Base-by-base conservation (phyloP, 2,888 invertebrate species). In the Hypomecis punctinalis region DNA sequence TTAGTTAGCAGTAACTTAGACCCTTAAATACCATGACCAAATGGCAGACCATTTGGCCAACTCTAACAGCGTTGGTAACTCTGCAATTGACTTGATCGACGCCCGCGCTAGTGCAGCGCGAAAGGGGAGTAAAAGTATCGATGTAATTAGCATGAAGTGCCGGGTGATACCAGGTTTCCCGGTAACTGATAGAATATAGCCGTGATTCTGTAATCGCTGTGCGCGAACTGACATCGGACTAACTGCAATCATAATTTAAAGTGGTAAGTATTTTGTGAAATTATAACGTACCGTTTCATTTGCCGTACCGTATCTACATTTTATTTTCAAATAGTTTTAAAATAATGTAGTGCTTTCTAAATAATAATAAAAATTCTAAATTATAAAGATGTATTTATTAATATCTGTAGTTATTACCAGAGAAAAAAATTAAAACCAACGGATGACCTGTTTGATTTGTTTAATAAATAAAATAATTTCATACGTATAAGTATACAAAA, bases 61-160 rank as follows among this genome's bases (percentile, higher is more conserved):
- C 33, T 42, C 11, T 40, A 40, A 33, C 9, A 5, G 6, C 40
- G 40, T 42, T 42, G 23, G 23, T 23, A 4, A 11, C n/a, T 37
- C 10, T 42, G 52, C 78, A 78, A 78, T 78, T 77, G 79, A 72
- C 71, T 76, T 72, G 73, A 80, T 80, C 75, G 78, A 76, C 67
- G 64, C 60, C 65, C 69, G 74, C 62, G 66, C 73, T 73, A 76
- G 55, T 78, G 74, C 74, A 71, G 77, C 66, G 78, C 71, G 72
- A 78, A 79, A 77, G 76, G 69, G 78, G 76, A 74, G 79, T 76
- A 63, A 63, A 70, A 77, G 73, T 71, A 69, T 61, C 62, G 56
- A 66, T 72, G 75, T 82, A 79, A 82, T 82, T 76, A 76, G 75
- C 73, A 78, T 78, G 75, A 76, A 79, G 78, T 76, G 70, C 64